Evolutionary conservation across 2,888 invertebrate species (phyloP), one percentile per base, ranked within the genome.

Genomic region (Agrochola lota): DNA sequence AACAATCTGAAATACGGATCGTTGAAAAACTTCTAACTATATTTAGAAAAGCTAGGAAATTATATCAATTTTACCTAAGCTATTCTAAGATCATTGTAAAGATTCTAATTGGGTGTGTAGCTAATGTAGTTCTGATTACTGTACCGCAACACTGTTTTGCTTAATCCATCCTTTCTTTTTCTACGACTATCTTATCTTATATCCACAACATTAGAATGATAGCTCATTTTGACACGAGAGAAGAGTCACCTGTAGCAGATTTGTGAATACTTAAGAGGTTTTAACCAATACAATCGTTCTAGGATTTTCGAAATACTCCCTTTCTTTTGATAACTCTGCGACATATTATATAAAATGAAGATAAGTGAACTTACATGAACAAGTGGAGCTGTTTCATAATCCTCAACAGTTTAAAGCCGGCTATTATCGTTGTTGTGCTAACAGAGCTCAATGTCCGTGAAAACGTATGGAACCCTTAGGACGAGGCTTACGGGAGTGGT

Each of bases 371-470:
- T 78, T 74, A 81, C 55, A 11, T 74, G 62, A 35, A 46, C 46
- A 62, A 73, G 52, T 76, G 7, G 46, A 83, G 74, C 74, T 74
- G 68, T 59, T 81, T 81, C 73, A 82, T 78, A 85, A 85, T 83
- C 74, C 80, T 82, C 79, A 86, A 85, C 79, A 87, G 88, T 91
- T 87, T 84, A 87, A 89, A 89, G 86, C 72, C 71, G 73, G 77
- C 83, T 83, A 86, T 87, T 89, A 89, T 78, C 78, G 77, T 88
- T 87, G 86, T 85, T 88, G 71, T 77, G 77, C 67, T 72, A 85
- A 77, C 83, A 87, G 86, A 81, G 83, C 87, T 87, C 84, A 90
- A 85, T 88, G 87, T 83, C 87, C 88, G 88, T 90, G 89, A 90
- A 89, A 90, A 90, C 87, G 87, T 88, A 86, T 84, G 85, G 79